phyloP scores from a whole-genome alignment of 2,888 invertebrate genomes.

The Chironomus tentans region DNA sequence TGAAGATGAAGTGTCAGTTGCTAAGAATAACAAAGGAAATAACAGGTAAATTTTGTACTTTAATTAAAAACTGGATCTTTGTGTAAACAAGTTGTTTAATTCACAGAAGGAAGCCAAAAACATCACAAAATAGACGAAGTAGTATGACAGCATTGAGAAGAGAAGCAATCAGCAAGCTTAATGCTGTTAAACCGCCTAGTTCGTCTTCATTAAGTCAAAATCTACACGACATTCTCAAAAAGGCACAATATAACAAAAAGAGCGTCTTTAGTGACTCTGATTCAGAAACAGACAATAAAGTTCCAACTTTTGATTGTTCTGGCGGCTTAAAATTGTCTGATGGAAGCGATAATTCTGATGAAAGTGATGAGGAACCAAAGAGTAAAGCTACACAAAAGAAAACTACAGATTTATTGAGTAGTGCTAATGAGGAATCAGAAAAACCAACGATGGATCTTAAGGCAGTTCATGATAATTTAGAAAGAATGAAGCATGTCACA shows the following conservation, averaged over 20 bases:
- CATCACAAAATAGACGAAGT: not conserved
- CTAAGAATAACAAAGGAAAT: not conserved
- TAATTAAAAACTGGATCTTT: not conserved
- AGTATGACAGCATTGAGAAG: not conserved
- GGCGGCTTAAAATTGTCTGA: constrained; percentile 37
- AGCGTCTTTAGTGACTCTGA: not conserved
- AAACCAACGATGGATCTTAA: constrained; percentile 33
- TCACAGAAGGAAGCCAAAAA: not conserved
- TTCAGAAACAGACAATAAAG: constrained; percentile 27
- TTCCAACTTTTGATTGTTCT: constrained; percentile 39
- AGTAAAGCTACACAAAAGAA: constrained; percentile 31
- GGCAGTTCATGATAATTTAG: constrained; percentile 51
- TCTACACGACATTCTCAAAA: not conserved
- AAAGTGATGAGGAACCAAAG: constrained; percentile 30
- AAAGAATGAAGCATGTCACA: constrained; percentile 52
- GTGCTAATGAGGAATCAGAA: constrained; percentile 16
- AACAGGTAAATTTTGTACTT: not conserved
- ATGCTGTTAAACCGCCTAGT: too few relatives aligned
- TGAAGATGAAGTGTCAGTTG: not conserved
- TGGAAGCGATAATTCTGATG: constrained; percentile 33
- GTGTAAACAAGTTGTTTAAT: not conserved
- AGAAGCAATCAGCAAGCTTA: not conserved
- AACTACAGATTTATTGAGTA: constrained; percentile 21
- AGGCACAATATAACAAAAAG: not conserved
- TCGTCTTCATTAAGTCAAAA: not conserved